A percentile compares a stretch with the other conserved stretches of the same genome.
phyloP scores from a whole-genome alignment of 2,888 invertebrate species.

The Mayetiola destructor region DNA sequence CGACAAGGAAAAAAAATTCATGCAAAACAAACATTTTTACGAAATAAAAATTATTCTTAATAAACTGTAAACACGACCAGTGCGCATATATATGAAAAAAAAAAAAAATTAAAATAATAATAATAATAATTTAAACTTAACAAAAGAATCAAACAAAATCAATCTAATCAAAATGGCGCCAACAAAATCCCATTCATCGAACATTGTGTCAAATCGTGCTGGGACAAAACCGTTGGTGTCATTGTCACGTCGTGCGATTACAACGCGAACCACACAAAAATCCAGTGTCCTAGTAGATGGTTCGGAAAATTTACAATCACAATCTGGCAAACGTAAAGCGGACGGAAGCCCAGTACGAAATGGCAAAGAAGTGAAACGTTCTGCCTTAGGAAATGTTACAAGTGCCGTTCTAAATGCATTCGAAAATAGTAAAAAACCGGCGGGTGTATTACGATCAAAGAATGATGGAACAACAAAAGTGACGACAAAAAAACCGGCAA shows the following conservation, averaged over 20 bases:
- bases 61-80: too few relatives aligned
- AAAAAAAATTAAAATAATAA: not conserved
- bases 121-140: not conserved
- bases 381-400: conserved; percentile 75
- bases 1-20: too few relatives aligned
- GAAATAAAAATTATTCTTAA: too few relatives aligned
- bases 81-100: not conserved
- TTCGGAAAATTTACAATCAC: not conserved
- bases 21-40: too few relatives aligned
- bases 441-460: not conserved
- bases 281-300: not conserved
- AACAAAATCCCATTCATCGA: not conserved
- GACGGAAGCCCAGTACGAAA: conserved; percentile 63
- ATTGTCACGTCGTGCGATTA: conserved; percentile 5
- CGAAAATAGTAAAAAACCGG: conserved; percentile 10
- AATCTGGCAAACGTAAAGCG: conserved; percentile 61
- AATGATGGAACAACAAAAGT: not conserved
- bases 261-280: not conserved
- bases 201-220: not conserved
- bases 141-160: not conserved
- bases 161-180: not conserved
- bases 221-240: not conserved
- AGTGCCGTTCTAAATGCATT: conserved; percentile 41
- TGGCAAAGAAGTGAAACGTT: conserved; percentile 55
- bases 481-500: not conserved